phyloP scores from a whole-genome alignment of 2,888 invertebrate genomes.

The Caenorhabditis japonica region DNA sequence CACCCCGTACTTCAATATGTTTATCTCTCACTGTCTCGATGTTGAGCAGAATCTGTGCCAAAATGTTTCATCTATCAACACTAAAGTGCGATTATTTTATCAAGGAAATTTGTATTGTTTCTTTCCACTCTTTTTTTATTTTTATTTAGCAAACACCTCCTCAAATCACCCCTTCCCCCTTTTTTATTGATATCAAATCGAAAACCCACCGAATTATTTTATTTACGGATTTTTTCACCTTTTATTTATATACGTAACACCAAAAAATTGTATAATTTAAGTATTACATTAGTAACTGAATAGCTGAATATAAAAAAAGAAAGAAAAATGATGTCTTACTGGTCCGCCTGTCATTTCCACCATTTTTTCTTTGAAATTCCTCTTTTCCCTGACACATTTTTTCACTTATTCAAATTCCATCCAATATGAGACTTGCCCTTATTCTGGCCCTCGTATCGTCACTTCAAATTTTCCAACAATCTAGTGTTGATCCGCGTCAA shows the following conservation, averaged over 20 bases:
- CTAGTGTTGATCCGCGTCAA: slow-evolving; percentile 38
- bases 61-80: slow-evolving; percentile 13
- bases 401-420: slow-evolving; percentile 3
- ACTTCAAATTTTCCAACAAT: slow-evolving; percentile 65
- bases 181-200: slow-evolving; percentile 24
- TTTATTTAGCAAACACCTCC: background rate
- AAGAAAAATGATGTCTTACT: slow-evolving; percentile 28
- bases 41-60: slow-evolving; percentile 39
- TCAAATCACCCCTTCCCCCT: background rate
- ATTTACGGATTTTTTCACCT: slow-evolving; percentile 37
- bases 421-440: slow-evolving; percentile 57
- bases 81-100: too few species aligned
- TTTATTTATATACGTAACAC: too few species aligned
- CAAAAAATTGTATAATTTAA: slow-evolving; percentile 41
- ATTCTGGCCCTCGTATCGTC: slow-evolving; percentile 64
- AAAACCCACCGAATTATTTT: slow-evolving; percentile 28
- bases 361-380: background rate
- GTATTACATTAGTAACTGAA: slow-evolving; percentile 36
- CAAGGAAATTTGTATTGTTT: too few species aligned
- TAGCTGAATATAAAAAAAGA: slow-evolving; percentile 37
- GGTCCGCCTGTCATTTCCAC: background rate
- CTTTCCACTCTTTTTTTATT: too few species aligned
- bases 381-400: background rate
- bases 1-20: background rate
- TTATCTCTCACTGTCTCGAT: slow-evolving; percentile 22